These are phyloP conservation scores for Pagrus major DNA, from an alignment of 2,113 vertebrate species.

Conservation along the genomic window DNA sequence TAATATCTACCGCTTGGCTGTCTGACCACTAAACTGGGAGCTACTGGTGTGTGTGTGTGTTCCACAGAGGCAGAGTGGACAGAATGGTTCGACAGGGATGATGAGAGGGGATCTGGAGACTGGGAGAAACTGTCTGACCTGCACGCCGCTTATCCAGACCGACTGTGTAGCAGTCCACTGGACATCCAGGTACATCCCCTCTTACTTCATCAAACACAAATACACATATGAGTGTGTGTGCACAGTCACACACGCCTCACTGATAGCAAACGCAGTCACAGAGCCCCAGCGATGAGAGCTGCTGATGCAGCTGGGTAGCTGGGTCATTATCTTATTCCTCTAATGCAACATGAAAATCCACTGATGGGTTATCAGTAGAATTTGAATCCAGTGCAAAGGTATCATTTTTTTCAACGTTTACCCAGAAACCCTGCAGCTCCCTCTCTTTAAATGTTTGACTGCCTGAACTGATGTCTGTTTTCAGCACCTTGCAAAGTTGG, in stretches of 20 bases:
- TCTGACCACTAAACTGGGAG: constrained; percentile 32
- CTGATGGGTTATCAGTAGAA: not conserved
- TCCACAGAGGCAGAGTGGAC: constrained; percentile 94
- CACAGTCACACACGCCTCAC: not conserved
- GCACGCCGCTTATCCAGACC: constrained; percentile 87
- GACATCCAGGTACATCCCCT: constrained; percentile 90
- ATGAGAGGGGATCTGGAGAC: constrained; percentile 88
- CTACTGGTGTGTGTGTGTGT: constrained; percentile 10
- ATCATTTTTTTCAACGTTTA: constrained; percentile 14
- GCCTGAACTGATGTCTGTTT: not conserved
- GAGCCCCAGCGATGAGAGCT: not conserved
- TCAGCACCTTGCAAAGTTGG: not conserved
- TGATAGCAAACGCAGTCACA: not conserved
- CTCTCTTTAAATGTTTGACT: not conserved
- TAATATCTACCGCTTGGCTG: constrained; percentile 28
- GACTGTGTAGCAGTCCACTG: constrained; percentile 90
- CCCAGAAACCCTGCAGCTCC: not conserved
- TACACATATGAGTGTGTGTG: not conserved
- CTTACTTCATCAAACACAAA: not conserved
- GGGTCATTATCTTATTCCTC: not conserved
- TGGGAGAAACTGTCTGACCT: constrained; percentile 93
- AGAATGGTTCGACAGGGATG: constrained; percentile 92
- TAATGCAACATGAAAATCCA: not conserved
- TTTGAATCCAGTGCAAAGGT: not conserved
- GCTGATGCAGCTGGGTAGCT: not conserved